Percentiles rank a stretch among this genome's conserved stretches.
Evolutionary conservation across 2,888 invertebrate species (phyloP).

Genomic region (Xanthostigma xanthostigma): DNA sequence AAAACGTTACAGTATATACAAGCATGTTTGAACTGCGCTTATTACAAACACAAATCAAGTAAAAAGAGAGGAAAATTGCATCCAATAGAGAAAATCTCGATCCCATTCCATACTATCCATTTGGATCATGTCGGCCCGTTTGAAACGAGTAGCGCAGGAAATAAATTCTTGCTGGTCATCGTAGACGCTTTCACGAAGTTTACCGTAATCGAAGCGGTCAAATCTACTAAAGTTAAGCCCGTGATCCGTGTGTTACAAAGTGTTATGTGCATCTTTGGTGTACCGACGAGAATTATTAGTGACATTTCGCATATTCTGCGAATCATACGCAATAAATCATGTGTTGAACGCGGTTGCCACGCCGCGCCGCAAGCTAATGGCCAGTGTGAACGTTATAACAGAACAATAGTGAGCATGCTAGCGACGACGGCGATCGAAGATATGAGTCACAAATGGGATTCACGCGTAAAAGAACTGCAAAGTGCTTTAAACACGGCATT

Average conservation of each 20-base stretch:
- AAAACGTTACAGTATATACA: no score
- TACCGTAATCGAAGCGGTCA: constrained; percentile 14
- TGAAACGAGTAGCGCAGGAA: constrained; percentile 12
- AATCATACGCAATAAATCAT: no score
- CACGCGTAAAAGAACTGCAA: constrained; percentile 13
- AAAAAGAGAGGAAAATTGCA: constrained; percentile 9
- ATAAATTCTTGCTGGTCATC: constrained; percentile 15
- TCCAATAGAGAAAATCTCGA: constrained; percentile 8
- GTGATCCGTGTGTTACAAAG: constrained; percentile 10
- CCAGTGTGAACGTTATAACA: constrained; percentile 14
- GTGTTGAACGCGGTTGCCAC: constrained; percentile 6
- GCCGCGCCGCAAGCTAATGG: constrained; percentile 18
- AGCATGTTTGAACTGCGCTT: constrained; percentile 2
- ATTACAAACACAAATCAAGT: constrained; percentile 5
- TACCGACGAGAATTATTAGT: constrained; percentile 15
- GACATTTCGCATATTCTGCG: constrained; percentile 18
- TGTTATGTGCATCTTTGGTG: constrained; percentile 15
- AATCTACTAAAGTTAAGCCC: constrained; percentile 10
- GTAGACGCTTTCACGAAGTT: constrained; percentile 19
- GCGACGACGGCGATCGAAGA: constrained; percentile 13
- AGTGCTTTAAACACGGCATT: constrained; percentile 14
- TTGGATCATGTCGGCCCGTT: constrained; percentile 19
- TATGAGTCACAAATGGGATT: constrained; percentile 14
- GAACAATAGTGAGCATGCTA: constrained; percentile 11
- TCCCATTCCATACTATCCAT: constrained; percentile 9